phyloP scores from a whole-genome alignment of 2,888 invertebrate species.

The Agrochola macilenta region DNA sequence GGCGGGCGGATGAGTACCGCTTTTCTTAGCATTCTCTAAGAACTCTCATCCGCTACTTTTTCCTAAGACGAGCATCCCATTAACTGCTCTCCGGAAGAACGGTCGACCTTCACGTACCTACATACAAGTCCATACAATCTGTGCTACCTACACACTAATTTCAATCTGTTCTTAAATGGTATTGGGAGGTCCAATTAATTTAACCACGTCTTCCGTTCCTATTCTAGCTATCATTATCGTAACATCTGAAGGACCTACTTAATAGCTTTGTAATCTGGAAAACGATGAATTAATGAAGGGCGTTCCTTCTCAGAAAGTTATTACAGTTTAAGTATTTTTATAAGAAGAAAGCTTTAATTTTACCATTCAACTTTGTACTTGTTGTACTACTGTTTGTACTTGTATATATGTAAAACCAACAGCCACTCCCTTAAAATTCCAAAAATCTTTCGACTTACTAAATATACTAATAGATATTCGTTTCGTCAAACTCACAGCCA shows the following conservation, averaged over 20 bases:
- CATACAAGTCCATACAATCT: background rate
- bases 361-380: background rate
- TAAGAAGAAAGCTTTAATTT: background rate
- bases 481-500: background rate
- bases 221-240: background rate
- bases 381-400: too few relatives aligned
- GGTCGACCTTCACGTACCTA: slow-evolving; percentile 19
- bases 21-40: slow-evolving; percentile 32
- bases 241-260: background rate
- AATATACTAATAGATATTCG: too few relatives aligned
- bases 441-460: background rate
- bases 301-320: background rate
- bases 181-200: slow-evolving; percentile 1
- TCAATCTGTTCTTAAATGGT: background rate
- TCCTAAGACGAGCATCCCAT: slow-evolving; percentile 19
- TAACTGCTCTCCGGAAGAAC: slow-evolving; percentile 19
- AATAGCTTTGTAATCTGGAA: background rate
- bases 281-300: background rate
- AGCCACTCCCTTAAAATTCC: background rate
- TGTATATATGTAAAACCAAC: background rate
- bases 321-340: background rate
- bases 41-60: slow-evolving; percentile 27
- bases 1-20: background rate
- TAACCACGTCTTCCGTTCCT: background rate
- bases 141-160: slow-evolving; percentile 30